Percentiles rank a stretch among this genome's conserved stretches.
phyloP scores from a whole-genome alignment of 2,113 vertebrate genomes.

The Microtus pennsylvanicus region DNA sequence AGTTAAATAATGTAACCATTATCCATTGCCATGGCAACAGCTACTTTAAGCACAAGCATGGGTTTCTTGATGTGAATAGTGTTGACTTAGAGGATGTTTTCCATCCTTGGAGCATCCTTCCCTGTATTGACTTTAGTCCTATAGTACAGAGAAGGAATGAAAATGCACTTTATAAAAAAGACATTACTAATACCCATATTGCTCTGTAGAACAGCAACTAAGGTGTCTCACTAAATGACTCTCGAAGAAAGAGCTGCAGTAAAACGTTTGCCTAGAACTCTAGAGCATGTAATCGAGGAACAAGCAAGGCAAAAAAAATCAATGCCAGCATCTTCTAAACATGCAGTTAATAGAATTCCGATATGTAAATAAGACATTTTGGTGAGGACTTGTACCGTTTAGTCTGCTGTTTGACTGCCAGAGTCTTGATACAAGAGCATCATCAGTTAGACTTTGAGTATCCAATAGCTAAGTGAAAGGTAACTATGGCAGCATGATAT shows the following conservation, averaged over 20 bases:
- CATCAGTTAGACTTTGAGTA: neutral
- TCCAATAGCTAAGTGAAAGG: neutral
- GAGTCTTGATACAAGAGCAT: neutral
- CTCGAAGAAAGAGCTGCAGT: constrained; percentile 33
- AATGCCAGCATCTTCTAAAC: neutral
- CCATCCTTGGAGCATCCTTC: neutral
- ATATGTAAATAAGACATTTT: neutral
- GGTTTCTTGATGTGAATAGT: constrained; percentile 24
- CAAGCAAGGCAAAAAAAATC: neutral
- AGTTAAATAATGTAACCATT: constrained; percentile 8
- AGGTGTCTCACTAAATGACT: constrained; percentile 29
- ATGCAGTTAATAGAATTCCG: neutral
- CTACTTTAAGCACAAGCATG: neutral
- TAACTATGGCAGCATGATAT: neutral
- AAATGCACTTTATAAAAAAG: constrained; percentile 55
- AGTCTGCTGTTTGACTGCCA: neutral
- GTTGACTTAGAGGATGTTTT: neutral
- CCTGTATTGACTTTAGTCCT: neutral
- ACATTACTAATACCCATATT: constrained; percentile 1
- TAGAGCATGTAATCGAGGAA: neutral
- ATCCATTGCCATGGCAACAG: constrained; percentile 1
- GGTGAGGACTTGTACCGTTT: neutral
- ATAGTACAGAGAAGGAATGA: neutral
- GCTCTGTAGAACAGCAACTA: neutral
- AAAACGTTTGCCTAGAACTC: constrained; percentile 4